phyloP scores from a whole-genome alignment of 2,113 vertebrate species.

The Dunckerocampus dactyliophorus region DNA sequence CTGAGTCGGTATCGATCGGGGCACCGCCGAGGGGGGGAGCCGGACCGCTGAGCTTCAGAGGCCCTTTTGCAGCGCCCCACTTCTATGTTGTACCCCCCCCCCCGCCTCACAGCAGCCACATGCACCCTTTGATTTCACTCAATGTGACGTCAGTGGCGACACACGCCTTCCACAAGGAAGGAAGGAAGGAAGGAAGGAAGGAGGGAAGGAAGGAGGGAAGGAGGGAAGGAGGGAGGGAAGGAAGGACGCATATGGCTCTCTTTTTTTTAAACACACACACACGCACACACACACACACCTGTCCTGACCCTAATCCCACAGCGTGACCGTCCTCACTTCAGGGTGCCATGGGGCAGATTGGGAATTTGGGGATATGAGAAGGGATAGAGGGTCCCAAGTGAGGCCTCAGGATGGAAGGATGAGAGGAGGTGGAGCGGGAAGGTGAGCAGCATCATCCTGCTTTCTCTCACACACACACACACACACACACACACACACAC shows the following conservation, averaged over 20 bases:
- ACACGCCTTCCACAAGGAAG: background rate
- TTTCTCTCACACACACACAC: conserved; percentile 2
- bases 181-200: background rate
- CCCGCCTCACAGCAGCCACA: conserved; percentile 11
- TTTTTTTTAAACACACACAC: background rate
- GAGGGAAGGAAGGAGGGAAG: too few species aligned
- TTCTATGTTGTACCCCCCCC: background rate
- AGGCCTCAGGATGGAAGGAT: conserved; percentile 33
- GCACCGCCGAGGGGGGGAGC: conserved; percentile 69
- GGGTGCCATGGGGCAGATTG: conserved; percentile 54
- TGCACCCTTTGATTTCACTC: conserved; percentile 15
- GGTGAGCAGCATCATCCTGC: conserved; percentile 8
- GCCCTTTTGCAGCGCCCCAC: conserved; percentile 63
- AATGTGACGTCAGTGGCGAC: background rate
- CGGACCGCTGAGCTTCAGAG: conserved; percentile 61
- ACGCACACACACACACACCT: conserved; percentile 38
- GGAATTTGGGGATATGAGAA: conserved; percentile 63
- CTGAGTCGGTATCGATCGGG: conserved; percentile 83
- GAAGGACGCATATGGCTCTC: too few species aligned
- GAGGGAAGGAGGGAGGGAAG: too few species aligned
- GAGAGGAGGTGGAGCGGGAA: conserved; percentile 3
- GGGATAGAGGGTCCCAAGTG: conserved; percentile 49
- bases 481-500: background rate
- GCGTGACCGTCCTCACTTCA: conserved; percentile 63
- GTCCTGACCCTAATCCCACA: conserved; percentile 63